Percentiles rank a stretch among this genome's conserved stretches.
Conservation (phyloP, 2,888 invertebrate species). For the Rhaphigaster nebulosa region DNA sequence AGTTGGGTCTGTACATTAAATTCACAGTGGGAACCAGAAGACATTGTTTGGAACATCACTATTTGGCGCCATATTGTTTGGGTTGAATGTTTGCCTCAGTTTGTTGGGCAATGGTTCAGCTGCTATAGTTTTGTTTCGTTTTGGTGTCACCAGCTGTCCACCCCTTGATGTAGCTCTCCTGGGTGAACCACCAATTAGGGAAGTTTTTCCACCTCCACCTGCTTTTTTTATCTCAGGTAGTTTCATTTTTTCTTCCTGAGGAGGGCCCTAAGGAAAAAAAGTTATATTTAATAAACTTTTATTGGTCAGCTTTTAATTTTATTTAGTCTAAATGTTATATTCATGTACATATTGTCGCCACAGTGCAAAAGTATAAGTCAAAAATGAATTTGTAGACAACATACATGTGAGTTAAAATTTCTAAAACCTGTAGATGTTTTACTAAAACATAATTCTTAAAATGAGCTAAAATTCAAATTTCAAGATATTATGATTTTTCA, state of each 20-base stretch:
- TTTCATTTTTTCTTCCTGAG: slow-evolving; percentile 58
- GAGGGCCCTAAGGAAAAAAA: slow-evolving; percentile 61
- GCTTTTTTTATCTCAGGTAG: slow-evolving; percentile 59
- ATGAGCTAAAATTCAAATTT: too few relatives aligned
- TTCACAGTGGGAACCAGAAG: slow-evolving; percentile 63
- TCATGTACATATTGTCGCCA: not conserved
- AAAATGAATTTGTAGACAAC: not conserved
- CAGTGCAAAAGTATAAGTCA: not conserved
- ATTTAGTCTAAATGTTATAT: not conserved
- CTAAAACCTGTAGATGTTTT: too few relatives aligned
- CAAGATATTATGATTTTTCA: not conserved
- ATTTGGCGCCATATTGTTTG: slow-evolving; percentile 16
- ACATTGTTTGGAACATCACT: slow-evolving; percentile 53
- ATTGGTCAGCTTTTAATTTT: slow-evolving; percentile 38
- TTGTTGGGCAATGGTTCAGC: slow-evolving; percentile 36
- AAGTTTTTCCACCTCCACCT: not conserved
- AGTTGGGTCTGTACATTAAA: slow-evolving; percentile 43
- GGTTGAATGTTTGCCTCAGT: slow-evolving; percentile 51
- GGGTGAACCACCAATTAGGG: not conserved
- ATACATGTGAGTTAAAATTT: not conserved
- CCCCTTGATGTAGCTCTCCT: slow-evolving; percentile 39
- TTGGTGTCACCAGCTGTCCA: slow-evolving; percentile 48
- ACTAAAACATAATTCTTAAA: too few relatives aligned
- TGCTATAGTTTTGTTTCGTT: slow-evolving; percentile 51
- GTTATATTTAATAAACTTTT: slow-evolving; percentile 45